Evolutionary conservation across 2,113 vertebrate species (phyloP), one percentile per base, ranked within the genome.

Genomic region (Gavia stellata): DNA sequence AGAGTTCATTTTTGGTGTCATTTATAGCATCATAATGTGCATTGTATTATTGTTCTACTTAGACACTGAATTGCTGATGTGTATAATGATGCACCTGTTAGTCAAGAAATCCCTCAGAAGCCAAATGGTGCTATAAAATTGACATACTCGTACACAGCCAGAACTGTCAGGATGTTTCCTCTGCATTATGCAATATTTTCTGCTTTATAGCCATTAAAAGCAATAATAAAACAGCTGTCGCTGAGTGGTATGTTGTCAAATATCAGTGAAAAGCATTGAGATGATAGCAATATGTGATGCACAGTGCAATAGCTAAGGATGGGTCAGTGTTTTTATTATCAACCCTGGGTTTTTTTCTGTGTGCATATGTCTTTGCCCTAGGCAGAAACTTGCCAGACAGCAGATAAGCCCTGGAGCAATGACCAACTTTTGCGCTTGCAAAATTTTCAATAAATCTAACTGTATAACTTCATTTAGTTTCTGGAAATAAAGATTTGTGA

Each of bases 61-160:
- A 93, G 74, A 85, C 66, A 81, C 96, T 81, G 88, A 92, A 84
- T 96, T 96, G 96, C 84, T 97, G 95, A 67, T 92, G 82, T 92
- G 95, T 97, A 78, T 97, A 95, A 97, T 85, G 91, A 93, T 93
- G 95, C 96, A 96, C 94, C 97, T 97, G 97, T 90, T 97, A 97
- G 92, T 96, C 87, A 97, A 97, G 97, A 97, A 98, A 98, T 94
- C 87, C 81, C 93, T 95, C 62, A 68, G 92, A 97, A 96, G 94
- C 92, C 91, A 93, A 97, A 92, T 1, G 1, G 77, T 82, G 88
- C 91, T 59, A 94, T 86, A 81, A 95, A 97, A 95, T 72, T 98
- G 95, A 92, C 81, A 87, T 94, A 83, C 26, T 96, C 23, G 9
- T 29, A n/a, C 12, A 29, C 90, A 96, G 40, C 33, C 63, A 91